A percentile compares a stretch with the other conserved stretches of the same genome.
These are phyloP conservation scores for Calidris pugnax DNA, from an alignment of 2,113 vertebrate genomes.

Conservation along the genomic window DNA sequence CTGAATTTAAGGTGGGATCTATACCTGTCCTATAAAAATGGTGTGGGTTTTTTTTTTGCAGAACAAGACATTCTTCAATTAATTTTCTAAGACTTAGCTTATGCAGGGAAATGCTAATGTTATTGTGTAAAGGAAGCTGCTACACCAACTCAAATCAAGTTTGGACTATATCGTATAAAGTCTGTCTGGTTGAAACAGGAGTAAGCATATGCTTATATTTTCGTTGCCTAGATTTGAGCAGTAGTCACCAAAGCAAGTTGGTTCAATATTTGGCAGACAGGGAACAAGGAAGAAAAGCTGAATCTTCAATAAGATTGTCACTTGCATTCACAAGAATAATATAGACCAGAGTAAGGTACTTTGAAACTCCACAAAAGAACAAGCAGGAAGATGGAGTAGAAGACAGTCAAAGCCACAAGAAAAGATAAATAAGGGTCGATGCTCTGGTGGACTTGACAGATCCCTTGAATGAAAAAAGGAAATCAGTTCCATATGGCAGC, in stretches of 20 bases:
- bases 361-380: background rate
- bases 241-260: background rate
- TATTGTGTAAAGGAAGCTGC: background rate
- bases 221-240: background rate
- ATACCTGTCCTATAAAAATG: background rate
- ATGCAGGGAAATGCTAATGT: background rate
- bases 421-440: background rate
- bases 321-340: background rate
- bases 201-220: background rate
- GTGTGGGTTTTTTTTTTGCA: fast-evolving
- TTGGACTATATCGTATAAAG: constrained; percentile 4
- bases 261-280: constrained; percentile 32
- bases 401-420: background rate
- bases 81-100: background rate
- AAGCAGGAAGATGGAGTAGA: background rate
- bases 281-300: constrained; percentile 14
- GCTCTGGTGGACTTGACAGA: background rate
- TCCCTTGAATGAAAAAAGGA: background rate
- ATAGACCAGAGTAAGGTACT: background rate
- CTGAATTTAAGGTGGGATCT: background rate
- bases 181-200: background rate
- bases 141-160: constrained; percentile 19
- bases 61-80: background rate
- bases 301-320: constrained; percentile 17
- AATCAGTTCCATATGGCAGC: background rate